Conservation (phyloP, 2,113 vertebrate species). For the Brachionichthys hirsutus region DNA sequence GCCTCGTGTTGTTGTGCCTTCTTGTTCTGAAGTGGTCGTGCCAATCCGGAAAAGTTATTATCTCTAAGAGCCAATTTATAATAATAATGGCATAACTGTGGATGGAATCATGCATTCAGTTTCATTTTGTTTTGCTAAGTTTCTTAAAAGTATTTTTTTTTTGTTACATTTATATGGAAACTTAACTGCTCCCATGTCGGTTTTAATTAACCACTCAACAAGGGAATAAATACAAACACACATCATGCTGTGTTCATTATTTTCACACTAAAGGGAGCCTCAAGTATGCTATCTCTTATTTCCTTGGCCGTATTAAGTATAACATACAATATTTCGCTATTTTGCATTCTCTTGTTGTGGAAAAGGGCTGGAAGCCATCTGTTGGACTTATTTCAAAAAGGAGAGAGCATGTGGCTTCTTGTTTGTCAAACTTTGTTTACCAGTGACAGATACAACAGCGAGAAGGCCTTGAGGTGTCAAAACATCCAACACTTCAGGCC, state of each 20-base stretch:
- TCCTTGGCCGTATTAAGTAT: not conserved
- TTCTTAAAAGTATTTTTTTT: no score
- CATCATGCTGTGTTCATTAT: not conserved
- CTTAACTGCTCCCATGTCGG: no score
- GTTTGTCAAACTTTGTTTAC: slow-evolving; percentile 48
- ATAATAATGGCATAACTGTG: no score
- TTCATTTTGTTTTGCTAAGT: no score
- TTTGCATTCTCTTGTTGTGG: slow-evolving; percentile 20
- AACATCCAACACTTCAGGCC: slow-evolving; percentile 34
- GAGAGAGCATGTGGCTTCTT: slow-evolving; percentile 14
- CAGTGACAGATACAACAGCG: slow-evolving; percentile 25
- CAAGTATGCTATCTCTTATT: not conserved
- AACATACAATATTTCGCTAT: slow-evolving; percentile 8
- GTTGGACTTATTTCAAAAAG: slow-evolving; percentile 21
- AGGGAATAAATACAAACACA: no score
- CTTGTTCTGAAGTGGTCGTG: no score
- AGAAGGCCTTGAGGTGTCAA: slow-evolving; percentile 47
- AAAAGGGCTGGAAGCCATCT: slow-evolving; percentile 52
- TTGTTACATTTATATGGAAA: no score
- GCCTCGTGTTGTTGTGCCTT: no score
- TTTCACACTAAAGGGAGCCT: not conserved
- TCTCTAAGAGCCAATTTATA: no score
- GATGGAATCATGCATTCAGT: no score
- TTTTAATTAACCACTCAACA: no score
- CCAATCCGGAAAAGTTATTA: no score